phyloP scores from a whole-genome alignment of 2,113 vertebrate species.

The Loxodonta africana region DNA sequence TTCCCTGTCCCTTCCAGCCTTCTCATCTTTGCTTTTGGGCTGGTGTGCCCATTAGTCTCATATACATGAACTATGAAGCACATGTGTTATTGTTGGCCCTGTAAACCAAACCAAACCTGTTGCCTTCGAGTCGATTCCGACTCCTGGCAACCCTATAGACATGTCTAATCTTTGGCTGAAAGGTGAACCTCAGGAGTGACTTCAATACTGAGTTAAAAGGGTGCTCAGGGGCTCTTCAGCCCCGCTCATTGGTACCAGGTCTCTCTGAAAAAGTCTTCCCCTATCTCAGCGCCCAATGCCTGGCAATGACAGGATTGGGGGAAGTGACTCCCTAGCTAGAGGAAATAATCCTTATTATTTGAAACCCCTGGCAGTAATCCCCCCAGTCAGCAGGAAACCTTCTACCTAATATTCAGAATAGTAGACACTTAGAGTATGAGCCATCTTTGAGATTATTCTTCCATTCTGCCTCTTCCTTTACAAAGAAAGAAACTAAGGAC shows the following conservation, averaged over 20 bases:
- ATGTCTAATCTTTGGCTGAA: too few species aligned
- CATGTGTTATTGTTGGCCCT: too few species aligned
- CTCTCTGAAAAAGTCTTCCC: not conserved
- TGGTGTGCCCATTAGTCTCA: too few species aligned
- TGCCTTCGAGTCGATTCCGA: too few species aligned
- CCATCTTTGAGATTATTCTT: not conserved
- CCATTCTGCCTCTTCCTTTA: not conserved
- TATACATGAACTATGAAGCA: too few species aligned
- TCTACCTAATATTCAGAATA: not conserved
- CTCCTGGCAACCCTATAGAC: too few species aligned
- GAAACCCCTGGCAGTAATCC: constrained; percentile 13
- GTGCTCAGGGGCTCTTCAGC: not conserved
- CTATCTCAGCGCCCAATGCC: not conserved
- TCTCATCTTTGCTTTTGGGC: too few species aligned
- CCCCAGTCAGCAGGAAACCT: not conserved
- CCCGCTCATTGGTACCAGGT: not conserved
- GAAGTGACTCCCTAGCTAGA: not conserved
- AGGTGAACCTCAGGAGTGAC: too few species aligned
- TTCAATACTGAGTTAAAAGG: too few species aligned
- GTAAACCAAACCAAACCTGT: too few species aligned
- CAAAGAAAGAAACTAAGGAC: constrained; percentile 34
- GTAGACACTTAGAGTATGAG: not conserved
- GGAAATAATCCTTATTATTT: constrained; percentile 37
- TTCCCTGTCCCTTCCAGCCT: too few species aligned
- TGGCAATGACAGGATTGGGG: not conserved